These are phyloP conservation scores for Stegana nigrithorax DNA, from an alignment of 2,888 invertebrate species.

Conservation along the genomic window DNA sequence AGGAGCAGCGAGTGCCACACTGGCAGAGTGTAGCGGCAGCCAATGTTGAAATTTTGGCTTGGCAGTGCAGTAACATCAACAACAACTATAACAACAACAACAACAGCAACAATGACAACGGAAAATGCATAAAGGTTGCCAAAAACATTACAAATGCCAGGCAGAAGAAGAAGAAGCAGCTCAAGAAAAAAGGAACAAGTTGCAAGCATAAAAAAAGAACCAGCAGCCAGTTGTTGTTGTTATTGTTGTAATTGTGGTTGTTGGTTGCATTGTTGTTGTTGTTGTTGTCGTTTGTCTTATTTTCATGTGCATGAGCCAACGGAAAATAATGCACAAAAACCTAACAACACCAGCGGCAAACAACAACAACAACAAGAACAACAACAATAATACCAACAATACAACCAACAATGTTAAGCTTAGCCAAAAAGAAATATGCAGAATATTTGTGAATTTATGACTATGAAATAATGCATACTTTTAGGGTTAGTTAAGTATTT, in stretches of 20 bases:
- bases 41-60: background rate
- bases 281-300: background rate
- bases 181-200: background rate
- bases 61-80: too few species aligned
- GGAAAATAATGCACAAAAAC: too few species aligned
- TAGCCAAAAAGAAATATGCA: too few species aligned
- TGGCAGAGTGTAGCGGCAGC: background rate
- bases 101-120: background rate
- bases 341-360: background rate
- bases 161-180: background rate
- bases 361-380: background rate
- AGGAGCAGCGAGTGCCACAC: too few species aligned
- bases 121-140: background rate
- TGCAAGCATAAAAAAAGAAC: too few species aligned
- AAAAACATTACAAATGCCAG: conserved; percentile 4
- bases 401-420: too few species aligned
- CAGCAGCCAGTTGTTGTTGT: too few species aligned
- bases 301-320: background rate
- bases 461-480: conserved; percentile 18
- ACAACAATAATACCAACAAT: too few species aligned
- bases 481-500: background rate
- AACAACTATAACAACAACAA: background rate
- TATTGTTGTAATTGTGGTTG: too few species aligned
- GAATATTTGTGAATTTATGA: conserved; percentile 7
- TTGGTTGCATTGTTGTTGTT: background rate